Evolutionary conservation across 2,113 vertebrate genomes (phyloP).

Genomic region (Sebastes schlegelii): DNA sequence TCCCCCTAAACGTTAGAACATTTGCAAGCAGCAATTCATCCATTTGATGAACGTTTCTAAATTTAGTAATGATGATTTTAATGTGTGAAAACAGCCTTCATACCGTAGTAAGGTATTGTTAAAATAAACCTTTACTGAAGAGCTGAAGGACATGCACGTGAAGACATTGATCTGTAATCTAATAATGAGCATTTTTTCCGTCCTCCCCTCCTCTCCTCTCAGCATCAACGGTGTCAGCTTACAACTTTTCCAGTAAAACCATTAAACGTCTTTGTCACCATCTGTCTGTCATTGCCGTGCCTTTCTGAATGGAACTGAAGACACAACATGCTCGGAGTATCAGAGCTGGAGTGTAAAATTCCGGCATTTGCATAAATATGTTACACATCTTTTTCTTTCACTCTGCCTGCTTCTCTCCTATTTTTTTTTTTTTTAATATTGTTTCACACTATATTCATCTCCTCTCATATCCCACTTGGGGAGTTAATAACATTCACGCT

Average conservation of each 20-base stretch:
- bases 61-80: neutral
- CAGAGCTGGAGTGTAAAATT: slow-evolving; percentile 20
- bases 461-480: slow-evolving; percentile 53
- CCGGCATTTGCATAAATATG: slow-evolving; percentile 64
- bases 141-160: neutral
- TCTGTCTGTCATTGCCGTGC: slow-evolving; percentile 24
- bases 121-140: neutral
- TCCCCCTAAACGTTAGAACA: too few species aligned
- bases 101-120: neutral
- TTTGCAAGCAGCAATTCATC: neutral
- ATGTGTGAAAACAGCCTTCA: neutral
- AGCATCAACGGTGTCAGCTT: slow-evolving; percentile 37
- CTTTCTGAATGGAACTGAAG: slow-evolving; percentile 39
- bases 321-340: slow-evolving; percentile 44
- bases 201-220: slow-evolving; percentile 24
- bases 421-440: slow-evolving; percentile 38
- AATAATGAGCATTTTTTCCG: slow-evolving; percentile 23
- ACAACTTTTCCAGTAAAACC: slow-evolving; percentile 42
- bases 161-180: slow-evolving; percentile 41
- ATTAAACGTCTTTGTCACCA: slow-evolving; percentile 28
- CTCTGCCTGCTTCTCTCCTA: slow-evolving; percentile 21
- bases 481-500: slow-evolving; percentile 65
- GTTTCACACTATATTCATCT: slow-evolving; percentile 66
- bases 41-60: neutral
- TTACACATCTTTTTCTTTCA: slow-evolving; percentile 13